Percentiles rank a stretch among this genome's conserved stretches.
These are phyloP conservation scores for Dendroctonus valens DNA, from an alignment of 1,140 invertebrate species.

Conservation along the genomic window DNA sequence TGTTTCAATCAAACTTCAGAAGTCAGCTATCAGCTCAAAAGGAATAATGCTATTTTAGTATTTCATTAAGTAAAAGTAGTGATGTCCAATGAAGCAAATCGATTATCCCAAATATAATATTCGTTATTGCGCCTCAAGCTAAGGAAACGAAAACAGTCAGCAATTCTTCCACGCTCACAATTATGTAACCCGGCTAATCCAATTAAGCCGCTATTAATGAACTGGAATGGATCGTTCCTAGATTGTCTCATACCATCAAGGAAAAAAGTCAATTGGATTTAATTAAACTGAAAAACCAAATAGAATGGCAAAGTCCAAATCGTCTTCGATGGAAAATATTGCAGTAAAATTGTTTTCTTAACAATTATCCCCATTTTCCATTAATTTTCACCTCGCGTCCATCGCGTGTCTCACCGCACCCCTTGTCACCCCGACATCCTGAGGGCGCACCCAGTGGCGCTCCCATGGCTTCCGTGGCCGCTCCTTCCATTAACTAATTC, in stretches of 20 bases:
- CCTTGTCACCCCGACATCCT: constrained; percentile 16
- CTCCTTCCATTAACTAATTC: constrained; percentile 40
- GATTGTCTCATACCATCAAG: constrained; percentile 3
- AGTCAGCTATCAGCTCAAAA: too few species aligned
- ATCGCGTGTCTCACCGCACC: constrained; percentile 21
- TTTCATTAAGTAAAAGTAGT: too few species aligned
- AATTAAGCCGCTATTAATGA: constrained; percentile 7
- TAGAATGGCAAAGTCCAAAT: background rate
- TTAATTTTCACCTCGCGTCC: constrained; percentile 26
- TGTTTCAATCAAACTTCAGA: too few species aligned
- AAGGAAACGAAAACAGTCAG: too few species aligned
- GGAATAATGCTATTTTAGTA: too few species aligned
- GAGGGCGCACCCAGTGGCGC: constrained; percentile 31
- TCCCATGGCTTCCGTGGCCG: constrained; percentile 35
- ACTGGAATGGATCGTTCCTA: constrained; percentile 17
- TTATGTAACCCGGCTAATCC: background rate
- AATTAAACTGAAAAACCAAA: background rate
- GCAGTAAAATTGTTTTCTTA: constrained; percentile 24
- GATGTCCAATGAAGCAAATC: too few species aligned
- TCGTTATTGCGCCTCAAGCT: too few species aligned
- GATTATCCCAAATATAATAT: too few species aligned
- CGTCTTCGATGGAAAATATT: background rate
- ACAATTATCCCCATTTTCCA: constrained; percentile 23
- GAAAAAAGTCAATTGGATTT: constrained; percentile 8
- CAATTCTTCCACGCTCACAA: background rate